These are phyloP conservation scores for Dipus sagitta DNA, from an alignment of 2,797 vertebrate species.

Conservation along the genomic window DNA sequence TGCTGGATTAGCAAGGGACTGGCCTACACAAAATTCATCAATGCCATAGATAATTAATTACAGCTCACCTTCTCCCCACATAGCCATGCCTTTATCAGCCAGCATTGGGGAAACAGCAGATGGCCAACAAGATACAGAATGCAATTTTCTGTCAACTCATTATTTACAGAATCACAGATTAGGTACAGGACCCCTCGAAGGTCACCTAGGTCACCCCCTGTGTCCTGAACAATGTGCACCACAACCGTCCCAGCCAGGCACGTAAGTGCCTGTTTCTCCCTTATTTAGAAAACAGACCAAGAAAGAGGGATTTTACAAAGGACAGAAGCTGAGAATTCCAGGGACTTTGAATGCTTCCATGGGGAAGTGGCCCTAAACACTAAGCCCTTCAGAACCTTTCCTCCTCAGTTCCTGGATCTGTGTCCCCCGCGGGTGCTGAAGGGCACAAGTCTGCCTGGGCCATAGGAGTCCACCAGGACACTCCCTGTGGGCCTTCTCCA, in stretches of 20 bases:
- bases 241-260: constrained; percentile 35
- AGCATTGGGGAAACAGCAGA: constrained; percentile 81
- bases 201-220: constrained; percentile 68
- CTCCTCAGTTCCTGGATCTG: neutral
- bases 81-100: constrained; percentile 84
- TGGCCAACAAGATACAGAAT: constrained; percentile 78
- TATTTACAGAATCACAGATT: constrained; percentile 79
- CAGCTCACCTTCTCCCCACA: constrained; percentile 84
- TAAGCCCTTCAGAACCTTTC: neutral
- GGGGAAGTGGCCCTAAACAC: constrained; percentile 47
- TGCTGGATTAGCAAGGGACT: constrained; percentile 84
- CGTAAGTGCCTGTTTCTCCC: neutral
- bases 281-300: constrained; percentile 27
- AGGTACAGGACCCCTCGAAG: constrained; percentile 68
- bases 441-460: neutral
- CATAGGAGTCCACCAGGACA: neutral
- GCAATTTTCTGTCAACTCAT: constrained; percentile 82
- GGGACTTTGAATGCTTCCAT: neutral
- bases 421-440: neutral
- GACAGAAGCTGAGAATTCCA: neutral
- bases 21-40: constrained; percentile 86
- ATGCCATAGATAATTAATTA: constrained; percentile 88
- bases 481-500: neutral
- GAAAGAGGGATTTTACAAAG: neutral
- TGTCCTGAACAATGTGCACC: constrained; percentile 62